Conservation (phyloP, 2,888 invertebrate genomes). For the Epinotia ramella region DNA sequence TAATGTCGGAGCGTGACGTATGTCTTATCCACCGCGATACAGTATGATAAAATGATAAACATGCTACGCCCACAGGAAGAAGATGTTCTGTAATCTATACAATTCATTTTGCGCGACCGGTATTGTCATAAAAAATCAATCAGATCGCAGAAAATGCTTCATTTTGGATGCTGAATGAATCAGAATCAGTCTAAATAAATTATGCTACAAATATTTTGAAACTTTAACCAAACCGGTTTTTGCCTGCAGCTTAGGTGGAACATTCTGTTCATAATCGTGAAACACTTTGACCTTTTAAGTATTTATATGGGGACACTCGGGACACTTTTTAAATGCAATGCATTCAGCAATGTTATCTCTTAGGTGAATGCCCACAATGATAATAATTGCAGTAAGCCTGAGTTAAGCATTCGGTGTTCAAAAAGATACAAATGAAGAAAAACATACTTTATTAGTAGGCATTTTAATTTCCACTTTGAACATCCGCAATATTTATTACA, state of each 20-base stretch:
- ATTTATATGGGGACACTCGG: background rate
- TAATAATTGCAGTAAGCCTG: slow-evolving; percentile 1
- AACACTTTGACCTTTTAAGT: slow-evolving; percentile 7
- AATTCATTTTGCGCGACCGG: too few species aligned
- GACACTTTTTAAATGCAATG: slow-evolving; percentile 18
- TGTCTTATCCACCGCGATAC: too few species aligned
- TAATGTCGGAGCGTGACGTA: too few species aligned
- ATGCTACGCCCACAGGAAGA: too few species aligned
- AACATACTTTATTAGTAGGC: too few species aligned
- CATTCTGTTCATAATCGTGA: background rate
- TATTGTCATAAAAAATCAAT: background rate
- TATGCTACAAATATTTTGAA: background rate
- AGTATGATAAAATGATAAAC: too few species aligned
- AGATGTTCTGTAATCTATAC: too few species aligned
- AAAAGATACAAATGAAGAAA: too few species aligned
- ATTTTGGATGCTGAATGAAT: background rate
- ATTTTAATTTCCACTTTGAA: too few species aligned
- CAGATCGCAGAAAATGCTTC: background rate
- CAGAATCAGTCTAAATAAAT: too few species aligned
- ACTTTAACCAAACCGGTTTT: background rate
- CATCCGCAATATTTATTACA: too few species aligned
- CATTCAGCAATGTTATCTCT: slow-evolving; percentile 20
- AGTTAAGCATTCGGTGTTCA: too few species aligned
- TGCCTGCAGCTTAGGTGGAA: background rate
- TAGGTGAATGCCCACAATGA: slow-evolving; percentile 2